A percentile compares a stretch with the other conserved stretches of the same genome.
Evolutionary conservation across 2,797 vertebrate genomes (phyloP).

Genomic region (Acestrorhynchus altus): DNA sequence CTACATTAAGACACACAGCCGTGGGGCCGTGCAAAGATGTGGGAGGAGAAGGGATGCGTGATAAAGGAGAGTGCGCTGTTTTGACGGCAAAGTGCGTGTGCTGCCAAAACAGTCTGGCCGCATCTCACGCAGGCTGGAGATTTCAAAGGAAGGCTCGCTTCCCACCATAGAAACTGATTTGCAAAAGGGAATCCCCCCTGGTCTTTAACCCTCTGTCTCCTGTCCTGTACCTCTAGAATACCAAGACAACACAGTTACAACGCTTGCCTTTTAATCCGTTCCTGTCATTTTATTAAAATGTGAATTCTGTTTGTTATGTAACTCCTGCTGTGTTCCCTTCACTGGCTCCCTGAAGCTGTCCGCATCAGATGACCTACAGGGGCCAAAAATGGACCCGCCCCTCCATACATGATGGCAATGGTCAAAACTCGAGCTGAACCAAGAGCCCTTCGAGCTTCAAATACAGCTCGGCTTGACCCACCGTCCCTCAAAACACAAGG

Average conservation of each 20-base stretch:
- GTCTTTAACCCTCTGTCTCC: conserved; percentile 13
- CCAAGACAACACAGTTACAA: not conserved
- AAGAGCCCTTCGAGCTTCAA: no score
- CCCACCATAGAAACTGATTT: conserved; percentile 36
- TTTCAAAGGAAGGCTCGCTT: conserved; percentile 45
- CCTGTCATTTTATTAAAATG: no score
- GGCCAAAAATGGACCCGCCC: no score
- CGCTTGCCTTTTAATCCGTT: not conserved
- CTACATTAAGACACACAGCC: conserved; percentile 32
- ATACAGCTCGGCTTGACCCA: no score
- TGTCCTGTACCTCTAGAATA: not conserved
- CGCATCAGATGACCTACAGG: no score
- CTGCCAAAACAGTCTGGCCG: conserved; percentile 39
- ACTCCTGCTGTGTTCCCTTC: no score
- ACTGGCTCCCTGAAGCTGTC: no score
- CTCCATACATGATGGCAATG: no score
- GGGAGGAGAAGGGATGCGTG: conserved; percentile 3
- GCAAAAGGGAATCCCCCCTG: conserved; percentile 47
- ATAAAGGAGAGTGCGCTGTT: conserved; percentile 16
- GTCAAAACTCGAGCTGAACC: no score
- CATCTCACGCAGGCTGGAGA: conserved; percentile 23
- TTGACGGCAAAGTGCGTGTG: conserved; percentile 2
- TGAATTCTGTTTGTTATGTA: no score
- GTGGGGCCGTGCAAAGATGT: not conserved
- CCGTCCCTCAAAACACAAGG: no score